Evolutionary conservation across 2,888 invertebrate species (phyloP).

Genomic region (Mechanitis mazaeus): DNA sequence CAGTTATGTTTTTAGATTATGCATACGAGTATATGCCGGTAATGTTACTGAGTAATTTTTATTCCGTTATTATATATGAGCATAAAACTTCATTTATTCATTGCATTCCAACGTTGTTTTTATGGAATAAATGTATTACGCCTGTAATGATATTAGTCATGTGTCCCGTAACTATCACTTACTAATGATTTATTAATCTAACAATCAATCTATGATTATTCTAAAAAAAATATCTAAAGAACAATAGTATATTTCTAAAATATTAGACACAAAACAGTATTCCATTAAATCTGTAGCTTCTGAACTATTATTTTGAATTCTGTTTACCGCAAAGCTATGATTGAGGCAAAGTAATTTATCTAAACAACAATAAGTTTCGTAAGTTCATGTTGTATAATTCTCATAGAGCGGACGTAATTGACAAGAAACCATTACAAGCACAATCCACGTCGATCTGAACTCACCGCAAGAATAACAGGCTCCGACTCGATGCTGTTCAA

Average conservation of each 20-base stretch:
- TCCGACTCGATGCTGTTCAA: constrained; percentile 12
- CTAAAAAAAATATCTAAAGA: constrained; percentile 1
- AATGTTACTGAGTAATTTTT: neutral
- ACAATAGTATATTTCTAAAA: neutral
- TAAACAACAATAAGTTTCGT: constrained; percentile 21
- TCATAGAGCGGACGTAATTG: constrained; percentile 33
- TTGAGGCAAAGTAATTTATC: constrained; percentile 20
- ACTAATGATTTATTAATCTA: too few relatives aligned
- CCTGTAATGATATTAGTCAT: too few relatives aligned
- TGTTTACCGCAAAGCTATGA: constrained; percentile 21
- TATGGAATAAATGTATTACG: too few relatives aligned
- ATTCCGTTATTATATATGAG: neutral
- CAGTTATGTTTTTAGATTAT: constrained; percentile 2
- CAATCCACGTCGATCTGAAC: constrained; percentile 34
- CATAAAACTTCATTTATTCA: too few relatives aligned
- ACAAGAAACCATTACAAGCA: constrained; percentile 35
- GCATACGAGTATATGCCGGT: neutral
- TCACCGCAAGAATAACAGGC: constrained; percentile 34
- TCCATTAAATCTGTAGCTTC: constrained; percentile 2
- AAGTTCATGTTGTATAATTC: constrained; percentile 20
- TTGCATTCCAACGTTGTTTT: too few relatives aligned
- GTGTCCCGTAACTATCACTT: too few relatives aligned
- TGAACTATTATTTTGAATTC: constrained; percentile 8
- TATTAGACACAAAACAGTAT: neutral
- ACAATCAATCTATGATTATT: constrained; percentile 1